phyloP scores from a whole-genome alignment of 2,113 vertebrate genomes.

The Hypanus sabinus region DNA sequence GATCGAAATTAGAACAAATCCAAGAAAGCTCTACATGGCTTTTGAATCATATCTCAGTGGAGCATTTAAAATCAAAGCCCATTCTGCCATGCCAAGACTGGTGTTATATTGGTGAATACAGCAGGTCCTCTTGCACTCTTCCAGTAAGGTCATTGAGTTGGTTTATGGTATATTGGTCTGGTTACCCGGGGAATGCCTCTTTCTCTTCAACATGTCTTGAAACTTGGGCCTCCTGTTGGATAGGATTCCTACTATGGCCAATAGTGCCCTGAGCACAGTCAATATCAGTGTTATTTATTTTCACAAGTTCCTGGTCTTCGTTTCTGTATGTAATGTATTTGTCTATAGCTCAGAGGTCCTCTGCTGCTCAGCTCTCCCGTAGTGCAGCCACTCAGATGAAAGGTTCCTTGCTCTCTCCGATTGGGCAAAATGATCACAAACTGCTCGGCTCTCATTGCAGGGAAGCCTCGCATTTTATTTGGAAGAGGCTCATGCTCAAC shows the following conservation, averaged over 20 bases:
- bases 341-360: not conserved
- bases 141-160: not conserved
- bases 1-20: no score
- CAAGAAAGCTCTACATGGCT: no score
- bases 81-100: not conserved
- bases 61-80: not conserved
- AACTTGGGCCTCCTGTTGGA: not conserved
- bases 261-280: not conserved
- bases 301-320: not conserved
- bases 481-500: not conserved
- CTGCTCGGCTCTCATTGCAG: not conserved
- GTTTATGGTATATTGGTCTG: not conserved
- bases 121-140: not conserved
- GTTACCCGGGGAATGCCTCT: not conserved
- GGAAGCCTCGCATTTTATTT: not conserved
- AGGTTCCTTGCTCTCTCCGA: conserved; percentile 9
- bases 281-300: not conserved
- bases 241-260: not conserved
- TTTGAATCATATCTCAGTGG: not conserved
- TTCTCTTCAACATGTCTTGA: not conserved
- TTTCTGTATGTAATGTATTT: not conserved
- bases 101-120: not conserved
- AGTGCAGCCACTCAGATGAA: not conserved
- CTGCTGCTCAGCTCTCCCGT: not conserved
- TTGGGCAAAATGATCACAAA: conserved; percentile 3